Conservation (phyloP, 2,888 invertebrate genomes). For the Gastrophysa polygoni region DNA sequence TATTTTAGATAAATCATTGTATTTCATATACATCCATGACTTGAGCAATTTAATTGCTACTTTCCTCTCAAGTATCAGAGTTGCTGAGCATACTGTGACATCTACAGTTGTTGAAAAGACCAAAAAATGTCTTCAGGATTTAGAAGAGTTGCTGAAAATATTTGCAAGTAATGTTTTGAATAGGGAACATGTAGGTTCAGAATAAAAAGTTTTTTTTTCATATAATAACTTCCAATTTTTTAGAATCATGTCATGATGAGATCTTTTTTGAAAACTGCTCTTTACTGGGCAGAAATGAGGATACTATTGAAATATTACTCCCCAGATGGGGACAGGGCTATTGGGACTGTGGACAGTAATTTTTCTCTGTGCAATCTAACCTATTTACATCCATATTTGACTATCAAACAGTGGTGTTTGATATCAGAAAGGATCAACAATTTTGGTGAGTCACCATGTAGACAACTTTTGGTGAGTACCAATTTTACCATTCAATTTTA, state of each 20-base stretch:
- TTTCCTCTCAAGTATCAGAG: constrained; percentile 49
- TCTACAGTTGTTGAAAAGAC: constrained; percentile 49
- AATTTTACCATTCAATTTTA: too few relatives aligned
- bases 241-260: constrained; percentile 53
- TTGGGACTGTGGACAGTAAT: constrained; percentile 42
- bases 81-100: constrained; percentile 52
- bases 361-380: constrained; percentile 49
- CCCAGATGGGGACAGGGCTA: constrained; percentile 37
- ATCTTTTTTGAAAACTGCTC: constrained; percentile 52
- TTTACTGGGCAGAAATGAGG: constrained; percentile 54
- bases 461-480: constrained; percentile 43
- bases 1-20: constrained; percentile 37
- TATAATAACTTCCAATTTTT: constrained; percentile 32
- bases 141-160: constrained; percentile 47
- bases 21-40: constrained; percentile 48
- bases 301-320: constrained; percentile 50
- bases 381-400: constrained; percentile 54
- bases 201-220: neutral
- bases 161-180: constrained; percentile 51
- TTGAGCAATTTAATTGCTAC: constrained; percentile 46
- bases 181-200: constrained; percentile 52
- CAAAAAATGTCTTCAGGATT: constrained; percentile 46
- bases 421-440: constrained; percentile 55
- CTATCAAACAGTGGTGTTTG: constrained; percentile 52
- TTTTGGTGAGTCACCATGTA: constrained; percentile 55